These are phyloP conservation scores for Leptestheria dahalacensis DNA, from an alignment of 1,140 invertebrate species.

Conservation along the genomic window DNA sequence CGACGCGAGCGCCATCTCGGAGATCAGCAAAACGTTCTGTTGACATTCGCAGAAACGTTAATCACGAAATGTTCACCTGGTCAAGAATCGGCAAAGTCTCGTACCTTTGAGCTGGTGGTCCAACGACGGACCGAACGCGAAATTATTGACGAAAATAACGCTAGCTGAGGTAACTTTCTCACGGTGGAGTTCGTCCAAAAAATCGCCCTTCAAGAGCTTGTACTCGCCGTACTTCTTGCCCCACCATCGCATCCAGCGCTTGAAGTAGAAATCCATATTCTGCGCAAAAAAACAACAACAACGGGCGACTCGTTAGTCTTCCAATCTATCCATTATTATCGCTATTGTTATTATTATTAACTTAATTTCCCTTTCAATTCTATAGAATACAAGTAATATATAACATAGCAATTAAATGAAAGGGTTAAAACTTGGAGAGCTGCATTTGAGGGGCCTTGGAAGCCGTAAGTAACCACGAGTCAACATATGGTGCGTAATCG, in stretches of 20 bases:
- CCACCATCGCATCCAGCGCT: conserved; percentile 92
- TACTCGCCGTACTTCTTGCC: conserved; percentile 86
- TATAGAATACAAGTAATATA: too few relatives aligned
- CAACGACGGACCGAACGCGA: conserved; percentile 90
- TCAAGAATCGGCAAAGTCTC: too few relatives aligned
- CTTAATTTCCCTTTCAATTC: too few relatives aligned
- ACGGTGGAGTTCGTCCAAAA: conserved; percentile 73
- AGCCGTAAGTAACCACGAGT: too few relatives aligned
- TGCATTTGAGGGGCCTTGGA: too few relatives aligned
- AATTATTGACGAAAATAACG: conserved; percentile 97
- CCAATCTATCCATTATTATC: too few relatives aligned
- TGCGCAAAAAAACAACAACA: conserved; percentile 28
- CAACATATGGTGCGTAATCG: too few relatives aligned
- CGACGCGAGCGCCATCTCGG: conserved; percentile 86
- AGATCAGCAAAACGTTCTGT: conserved; percentile 80
- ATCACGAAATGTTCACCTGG: too few relatives aligned
- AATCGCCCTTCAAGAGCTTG: conserved; percentile 83
- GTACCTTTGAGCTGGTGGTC: conserved; percentile 78
- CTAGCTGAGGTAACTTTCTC: conserved; percentile 83
- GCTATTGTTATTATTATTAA: too few relatives aligned
- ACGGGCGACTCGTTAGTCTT: not conserved
- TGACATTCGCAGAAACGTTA: not conserved
- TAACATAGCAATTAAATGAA: too few relatives aligned
- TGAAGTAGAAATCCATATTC: conserved; percentile 79
- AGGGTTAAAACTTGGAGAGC: too few relatives aligned